These are phyloP conservation scores for Takifugu rubripes DNA, from an alignment of 2,797 vertebrate genomes.

Conservation along the genomic window DNA sequence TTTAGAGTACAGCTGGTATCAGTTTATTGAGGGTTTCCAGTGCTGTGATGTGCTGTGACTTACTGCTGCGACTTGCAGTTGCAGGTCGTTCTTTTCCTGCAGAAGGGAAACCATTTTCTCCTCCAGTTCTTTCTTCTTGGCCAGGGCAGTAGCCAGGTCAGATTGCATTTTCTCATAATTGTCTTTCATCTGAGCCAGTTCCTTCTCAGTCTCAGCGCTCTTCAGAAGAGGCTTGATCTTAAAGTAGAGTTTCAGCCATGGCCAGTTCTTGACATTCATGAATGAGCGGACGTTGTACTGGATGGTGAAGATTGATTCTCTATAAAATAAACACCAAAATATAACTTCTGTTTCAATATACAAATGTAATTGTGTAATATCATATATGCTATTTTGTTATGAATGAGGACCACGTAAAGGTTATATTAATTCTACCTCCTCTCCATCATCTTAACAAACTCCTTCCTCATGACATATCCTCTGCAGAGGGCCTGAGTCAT, in stretches of 20 bases:
- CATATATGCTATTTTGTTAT: slow-evolving; percentile 72
- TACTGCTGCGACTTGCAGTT: slow-evolving; percentile 83
- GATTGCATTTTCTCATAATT: slow-evolving; percentile 72
- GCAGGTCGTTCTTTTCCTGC: slow-evolving; percentile 89
- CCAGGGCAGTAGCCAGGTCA: slow-evolving; percentile 78
- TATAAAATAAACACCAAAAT: slow-evolving; percentile 48
- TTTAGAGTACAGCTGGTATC: too few relatives aligned
- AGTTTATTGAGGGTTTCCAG: too few relatives aligned
- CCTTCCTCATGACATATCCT: slow-evolving; percentile 79
- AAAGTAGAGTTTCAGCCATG: slow-evolving; percentile 88
- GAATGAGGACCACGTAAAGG: too few relatives aligned
- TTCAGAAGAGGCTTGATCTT: slow-evolving; percentile 88
- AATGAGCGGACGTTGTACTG: slow-evolving; percentile 85
- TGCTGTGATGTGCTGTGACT: slow-evolving; percentile 28
- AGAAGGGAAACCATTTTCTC: slow-evolving; percentile 86
- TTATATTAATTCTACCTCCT: slow-evolving; percentile 66
- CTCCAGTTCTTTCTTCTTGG: slow-evolving; percentile 86
- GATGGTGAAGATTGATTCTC: slow-evolving; percentile 42
- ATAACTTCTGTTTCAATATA: slow-evolving; percentile 51
- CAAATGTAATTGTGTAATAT: neutral
- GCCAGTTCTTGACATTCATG: slow-evolving; percentile 91
- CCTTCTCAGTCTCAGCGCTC: slow-evolving; percentile 88
- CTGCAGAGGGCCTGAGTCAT: slow-evolving; percentile 80
- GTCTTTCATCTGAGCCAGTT: slow-evolving; percentile 83
- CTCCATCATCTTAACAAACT: slow-evolving; percentile 82